Percentiles rank a stretch among this genome's conserved stretches.
phyloP scores from a whole-genome alignment of 1,140 invertebrate species.

The Drosophila chauvacae region DNA sequence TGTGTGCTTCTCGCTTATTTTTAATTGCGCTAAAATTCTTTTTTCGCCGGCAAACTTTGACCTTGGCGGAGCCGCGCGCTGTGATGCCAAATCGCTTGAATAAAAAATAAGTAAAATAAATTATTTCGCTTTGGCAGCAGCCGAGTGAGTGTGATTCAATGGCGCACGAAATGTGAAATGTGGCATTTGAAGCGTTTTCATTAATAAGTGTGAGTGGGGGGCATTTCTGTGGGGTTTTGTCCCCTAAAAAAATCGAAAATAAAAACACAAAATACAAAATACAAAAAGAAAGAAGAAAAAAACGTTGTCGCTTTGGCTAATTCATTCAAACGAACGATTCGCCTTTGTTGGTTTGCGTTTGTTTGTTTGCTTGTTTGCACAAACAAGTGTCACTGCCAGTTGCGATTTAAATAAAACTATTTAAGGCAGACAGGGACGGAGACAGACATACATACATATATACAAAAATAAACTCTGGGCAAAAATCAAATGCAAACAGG shows the following conservation, averaged over 20 bases:
- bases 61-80: constrained; percentile 57
- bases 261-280: background rate
- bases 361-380: constrained; percentile 59
- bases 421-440: constrained; percentile 53
- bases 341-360: constrained; percentile 50
- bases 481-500: constrained; percentile 71
- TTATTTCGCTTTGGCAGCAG: constrained; percentile 31
- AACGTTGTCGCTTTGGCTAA: constrained; percentile 30
- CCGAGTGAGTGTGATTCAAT: constrained; percentile 59
- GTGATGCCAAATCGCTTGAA: constrained; percentile 48
- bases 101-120: constrained; percentile 52
- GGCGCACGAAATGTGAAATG: constrained; percentile 67
- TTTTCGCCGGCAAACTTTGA: constrained; percentile 67
- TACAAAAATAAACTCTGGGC: constrained; percentile 49
- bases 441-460: constrained; percentile 35
- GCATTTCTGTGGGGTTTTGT: background rate
- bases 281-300: background rate
- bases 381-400: constrained; percentile 75
- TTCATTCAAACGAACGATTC: constrained; percentile 64
- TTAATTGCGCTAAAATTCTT: constrained; percentile 66
- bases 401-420: constrained; percentile 74
- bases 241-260: background rate
- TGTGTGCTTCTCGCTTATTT: constrained; percentile 45
- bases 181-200: constrained; percentile 77
- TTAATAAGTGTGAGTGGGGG: constrained; percentile 62